These are phyloP conservation scores for Callaeas wilsoni DNA, from an alignment of 2,113 vertebrate species.

Conservation along the genomic window DNA sequence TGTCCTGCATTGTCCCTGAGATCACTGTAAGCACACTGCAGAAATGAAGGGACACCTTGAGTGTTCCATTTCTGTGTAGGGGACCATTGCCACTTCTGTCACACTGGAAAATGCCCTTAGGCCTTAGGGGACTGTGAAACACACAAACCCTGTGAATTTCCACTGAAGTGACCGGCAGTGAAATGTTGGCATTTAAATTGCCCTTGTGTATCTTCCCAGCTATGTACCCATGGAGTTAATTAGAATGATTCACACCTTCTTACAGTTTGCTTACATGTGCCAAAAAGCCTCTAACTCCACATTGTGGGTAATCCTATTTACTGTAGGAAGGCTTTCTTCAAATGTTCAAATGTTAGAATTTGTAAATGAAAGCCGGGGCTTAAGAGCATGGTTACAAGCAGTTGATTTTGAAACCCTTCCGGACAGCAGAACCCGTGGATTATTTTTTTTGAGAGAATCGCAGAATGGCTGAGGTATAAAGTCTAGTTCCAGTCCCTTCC, in stretches of 20 bases:
- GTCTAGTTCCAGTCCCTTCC: background rate
- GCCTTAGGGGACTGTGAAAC: background rate
- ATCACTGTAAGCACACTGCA: background rate
- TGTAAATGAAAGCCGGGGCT: background rate
- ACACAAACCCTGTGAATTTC: background rate
- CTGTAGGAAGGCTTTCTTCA: background rate
- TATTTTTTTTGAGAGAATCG: background rate
- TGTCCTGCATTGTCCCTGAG: background rate
- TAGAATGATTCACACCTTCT: conserved; percentile 20
- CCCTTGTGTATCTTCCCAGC: background rate
- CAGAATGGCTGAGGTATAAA: background rate
- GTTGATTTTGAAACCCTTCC: background rate
- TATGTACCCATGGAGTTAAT: background rate
- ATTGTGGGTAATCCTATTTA: background rate
- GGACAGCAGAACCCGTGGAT: background rate
- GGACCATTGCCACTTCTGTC: background rate
- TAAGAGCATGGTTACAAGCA: background rate
- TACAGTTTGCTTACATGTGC: background rate
- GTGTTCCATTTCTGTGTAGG: background rate
- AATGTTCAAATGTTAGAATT: background rate
- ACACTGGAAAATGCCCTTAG: background rate
- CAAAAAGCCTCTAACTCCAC: background rate
- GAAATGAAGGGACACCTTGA: background rate
- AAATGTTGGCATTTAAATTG: conserved; percentile 12
- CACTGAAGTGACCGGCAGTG: background rate